These are phyloP conservation scores for Drosophila acutilabella DNA, from an alignment of 2,888 invertebrate species.

Conservation along the genomic window DNA sequence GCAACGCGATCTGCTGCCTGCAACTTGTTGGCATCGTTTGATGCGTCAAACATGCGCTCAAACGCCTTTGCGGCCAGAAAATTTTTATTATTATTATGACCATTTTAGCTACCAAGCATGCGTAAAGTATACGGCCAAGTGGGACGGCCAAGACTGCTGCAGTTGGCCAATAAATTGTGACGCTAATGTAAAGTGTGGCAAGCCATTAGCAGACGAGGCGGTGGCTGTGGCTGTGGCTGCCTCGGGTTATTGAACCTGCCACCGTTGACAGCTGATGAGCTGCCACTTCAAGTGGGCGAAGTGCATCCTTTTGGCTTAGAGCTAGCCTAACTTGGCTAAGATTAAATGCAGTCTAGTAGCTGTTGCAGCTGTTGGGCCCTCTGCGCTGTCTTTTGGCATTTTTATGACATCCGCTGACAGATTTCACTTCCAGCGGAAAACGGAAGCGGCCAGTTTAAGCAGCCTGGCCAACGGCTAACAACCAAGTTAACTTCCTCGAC, in stretches of 20 bases:
- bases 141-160: slow-evolving; percentile 55
- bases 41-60: slow-evolving; percentile 81
- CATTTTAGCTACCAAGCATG: slow-evolving; percentile 79
- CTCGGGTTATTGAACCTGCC: slow-evolving; percentile 74
- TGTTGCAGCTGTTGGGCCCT: slow-evolving; percentile 14
- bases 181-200: slow-evolving; percentile 81
- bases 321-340: not conserved
- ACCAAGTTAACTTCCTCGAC: slow-evolving; percentile 70
- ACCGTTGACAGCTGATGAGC: slow-evolving; percentile 50
- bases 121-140: slow-evolving; percentile 70
- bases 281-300: slow-evolving; percentile 39
- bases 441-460: slow-evolving; percentile 72
- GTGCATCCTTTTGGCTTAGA: not conserved
- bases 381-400: slow-evolving; percentile 62
- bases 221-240: slow-evolving; percentile 30
- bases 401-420: slow-evolving; percentile 77
- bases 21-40: slow-evolving; percentile 72
- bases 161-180: slow-evolving; percentile 77
- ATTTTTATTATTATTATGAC: slow-evolving; percentile 80
- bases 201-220: slow-evolving; percentile 70
- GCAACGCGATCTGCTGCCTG: slow-evolving; percentile 52
- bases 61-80: slow-evolving; percentile 71
- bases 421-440: slow-evolving; percentile 81
- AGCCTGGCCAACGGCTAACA: slow-evolving; percentile 32
- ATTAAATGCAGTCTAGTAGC: not conserved